Percentiles rank a stretch among this genome's conserved stretches.
phyloP scores from a whole-genome alignment of 2,888 invertebrate genomes.

The Drosophila algonquin region DNA sequence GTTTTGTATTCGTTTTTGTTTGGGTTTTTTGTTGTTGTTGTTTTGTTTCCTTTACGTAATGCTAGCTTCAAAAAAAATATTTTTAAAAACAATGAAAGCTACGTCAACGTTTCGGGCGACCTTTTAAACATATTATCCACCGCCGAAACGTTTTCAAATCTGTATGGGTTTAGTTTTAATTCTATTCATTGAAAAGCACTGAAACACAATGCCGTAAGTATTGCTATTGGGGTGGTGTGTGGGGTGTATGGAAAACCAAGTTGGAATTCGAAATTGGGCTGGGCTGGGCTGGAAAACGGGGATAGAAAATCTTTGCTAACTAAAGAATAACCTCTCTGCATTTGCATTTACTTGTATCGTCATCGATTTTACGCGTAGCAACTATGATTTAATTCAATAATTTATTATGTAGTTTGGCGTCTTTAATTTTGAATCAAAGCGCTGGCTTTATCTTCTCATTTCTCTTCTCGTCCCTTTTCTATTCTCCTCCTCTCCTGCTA shows the following conservation, averaged over 20 bases:
- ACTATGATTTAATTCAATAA: slow-evolving; percentile 43
- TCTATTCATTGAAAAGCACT: slow-evolving; percentile 27
- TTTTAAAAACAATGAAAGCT: slow-evolving; percentile 64
- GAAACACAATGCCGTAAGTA: slow-evolving; percentile 29
- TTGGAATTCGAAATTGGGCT: slow-evolving; percentile 13
- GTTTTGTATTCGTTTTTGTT: slow-evolving; percentile 21
- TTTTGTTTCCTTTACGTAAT: slow-evolving; percentile 28
- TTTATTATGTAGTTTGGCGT: slow-evolving; percentile 43
- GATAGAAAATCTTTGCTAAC: slow-evolving; percentile 68
- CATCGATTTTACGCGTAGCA: slow-evolving; percentile 31
- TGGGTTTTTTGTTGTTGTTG: slow-evolving; percentile 23
- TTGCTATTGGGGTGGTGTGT: slow-evolving; percentile 18
- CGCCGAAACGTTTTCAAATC: slow-evolving; percentile 43
- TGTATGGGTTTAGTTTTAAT: slow-evolving; percentile 4
- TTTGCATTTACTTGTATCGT: background rate
- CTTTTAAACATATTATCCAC: slow-evolving; percentile 45
- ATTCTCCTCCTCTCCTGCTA: slow-evolving; percentile 27
- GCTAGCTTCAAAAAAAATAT: slow-evolving; percentile 56
- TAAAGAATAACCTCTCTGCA: slow-evolving; percentile 50
- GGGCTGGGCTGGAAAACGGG: slow-evolving; percentile 12
- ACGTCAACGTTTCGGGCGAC: slow-evolving; percentile 47
- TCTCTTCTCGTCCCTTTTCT: slow-evolving; percentile 32
- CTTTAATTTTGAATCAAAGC: slow-evolving; percentile 74
- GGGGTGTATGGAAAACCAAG: slow-evolving; percentile 19
- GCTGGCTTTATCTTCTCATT: slow-evolving; percentile 39